These are phyloP conservation scores for Plectrocnemia conspersa DNA, from an alignment of 1,140 invertebrate genomes.

Conservation along the genomic window DNA sequence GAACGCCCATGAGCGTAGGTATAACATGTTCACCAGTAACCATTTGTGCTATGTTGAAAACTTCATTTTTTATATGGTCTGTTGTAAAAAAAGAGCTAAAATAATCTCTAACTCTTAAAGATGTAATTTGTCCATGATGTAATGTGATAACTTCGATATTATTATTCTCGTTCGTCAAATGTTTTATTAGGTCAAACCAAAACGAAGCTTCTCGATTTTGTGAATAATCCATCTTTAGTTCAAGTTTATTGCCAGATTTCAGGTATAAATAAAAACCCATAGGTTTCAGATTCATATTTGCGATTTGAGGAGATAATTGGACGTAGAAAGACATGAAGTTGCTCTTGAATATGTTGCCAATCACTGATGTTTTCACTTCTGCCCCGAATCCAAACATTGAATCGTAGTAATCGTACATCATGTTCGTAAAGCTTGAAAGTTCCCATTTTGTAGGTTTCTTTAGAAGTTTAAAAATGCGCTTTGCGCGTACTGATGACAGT, in stretches of 20 bases:
- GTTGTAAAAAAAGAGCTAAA: too few relatives aligned
- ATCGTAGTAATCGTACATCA: constrained; percentile 38
- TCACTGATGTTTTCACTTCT: constrained; percentile 20
- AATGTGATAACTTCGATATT: too few relatives aligned
- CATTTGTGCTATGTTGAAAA: constrained; percentile 19
- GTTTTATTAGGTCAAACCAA: too few relatives aligned
- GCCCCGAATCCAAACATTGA: constrained; percentile 37
- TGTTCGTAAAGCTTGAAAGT: constrained; percentile 7
- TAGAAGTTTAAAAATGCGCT: constrained; percentile 20
- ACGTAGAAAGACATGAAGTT: constrained; percentile 15
- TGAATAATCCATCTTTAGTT: too few relatives aligned
- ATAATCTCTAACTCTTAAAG: too few relatives aligned
- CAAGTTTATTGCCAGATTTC: constrained; percentile 22
- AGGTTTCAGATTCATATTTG: constrained; percentile 22
- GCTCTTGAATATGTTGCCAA: constrained; percentile 14
- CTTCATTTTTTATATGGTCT: too few relatives aligned
- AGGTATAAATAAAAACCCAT: constrained; percentile 12
- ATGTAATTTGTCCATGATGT: too few relatives aligned
- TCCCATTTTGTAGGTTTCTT: constrained; percentile 33
- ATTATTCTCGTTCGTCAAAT: too few relatives aligned
- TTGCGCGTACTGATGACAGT: constrained; percentile 36
- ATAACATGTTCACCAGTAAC: constrained; percentile 33
- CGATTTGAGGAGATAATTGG: constrained; percentile 21
- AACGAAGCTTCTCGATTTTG: too few relatives aligned
- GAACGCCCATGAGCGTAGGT: constrained; percentile 46